Evolutionary conservation across 2,888 invertebrate genomes (phyloP).

Genomic region (Heliconius sara): DNA sequence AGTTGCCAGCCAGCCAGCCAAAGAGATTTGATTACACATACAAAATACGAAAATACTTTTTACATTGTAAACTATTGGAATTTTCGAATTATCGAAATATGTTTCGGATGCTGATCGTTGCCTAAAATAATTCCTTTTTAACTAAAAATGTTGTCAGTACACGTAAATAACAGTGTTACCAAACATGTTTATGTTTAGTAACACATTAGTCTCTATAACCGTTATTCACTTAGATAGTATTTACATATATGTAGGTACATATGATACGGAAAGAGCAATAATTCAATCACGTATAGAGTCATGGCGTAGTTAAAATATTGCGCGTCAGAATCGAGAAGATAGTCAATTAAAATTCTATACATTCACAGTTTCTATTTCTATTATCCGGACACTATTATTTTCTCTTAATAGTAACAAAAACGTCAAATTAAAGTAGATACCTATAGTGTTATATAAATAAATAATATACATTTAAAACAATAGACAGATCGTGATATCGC

Average conservation of each 20-base stretch:
- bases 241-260: neutral
- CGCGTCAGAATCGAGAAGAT: neutral
- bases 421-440: neutral
- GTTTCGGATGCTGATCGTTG: too few species aligned
- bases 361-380: neutral
- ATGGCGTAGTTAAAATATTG: neutral
- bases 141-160: too few species aligned
- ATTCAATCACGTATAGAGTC: neutral
- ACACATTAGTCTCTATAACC: too few species aligned
- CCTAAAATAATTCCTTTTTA: too few species aligned
- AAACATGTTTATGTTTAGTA: too few species aligned
- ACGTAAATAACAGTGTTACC: too few species aligned
- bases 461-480: conserved; percentile 31
- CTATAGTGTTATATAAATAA: neutral
- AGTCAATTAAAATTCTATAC: neutral
- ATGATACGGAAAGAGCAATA: neutral
- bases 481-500: conserved; percentile 38
- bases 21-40: too few species aligned
- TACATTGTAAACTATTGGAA: too few species aligned
- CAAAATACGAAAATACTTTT: too few species aligned
- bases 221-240: neutral
- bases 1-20: too few species aligned
- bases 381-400: neutral
- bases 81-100: too few species aligned
- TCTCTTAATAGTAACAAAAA: neutral